Evolutionary conservation across 2,797 vertebrate species (phyloP), one percentile per base, ranked within the genome.

Genomic region (Carapus acus): DNA sequence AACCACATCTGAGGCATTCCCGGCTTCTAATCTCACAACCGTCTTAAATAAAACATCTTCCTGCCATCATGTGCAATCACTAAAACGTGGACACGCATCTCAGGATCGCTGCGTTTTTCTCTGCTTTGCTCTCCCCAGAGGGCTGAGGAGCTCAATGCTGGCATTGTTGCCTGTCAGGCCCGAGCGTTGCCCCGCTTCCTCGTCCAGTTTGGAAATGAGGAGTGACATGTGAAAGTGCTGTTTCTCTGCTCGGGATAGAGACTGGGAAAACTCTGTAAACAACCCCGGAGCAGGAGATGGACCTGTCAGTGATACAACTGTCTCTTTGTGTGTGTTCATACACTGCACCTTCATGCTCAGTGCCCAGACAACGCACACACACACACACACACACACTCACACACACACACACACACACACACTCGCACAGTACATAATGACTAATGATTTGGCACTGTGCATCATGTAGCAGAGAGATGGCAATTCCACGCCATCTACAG

Each of bases 191-290:
- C 27, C 31, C 31, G 52, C 61, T 60, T 71, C 65, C 62, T 49
- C 37, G 43, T 40, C 27, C 45, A 18, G 59, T 69, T 62, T 76
- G 78, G 62, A 83, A 88, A 88, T 82, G 74, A 80, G 69, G 81
- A 82, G 75, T 78, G 86, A 82, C 85, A 81, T 80, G 77, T 79
- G 69, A 86, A 89, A 88, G 83, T 79, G 77, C 55, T 74, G 79
- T 85, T 86, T 88, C 84, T 75, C 58, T 62, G 59, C 61, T 50
- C 47, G 19, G 74, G 68, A 71, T 69, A 77, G 75, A 58, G 69
- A 56, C 75, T 53, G 67, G 57, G 59, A 76, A 83, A 84, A 72
- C 65, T 62, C 71, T 49, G 9, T 9, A 80, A 78, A 83, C 77
- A 84, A 83, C 81, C 75, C 73, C 83, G 12, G 55, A 51, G 55